phyloP scores from a whole-genome alignment of 2,888 invertebrate genomes.

The Trichopria drosophilae region DNA sequence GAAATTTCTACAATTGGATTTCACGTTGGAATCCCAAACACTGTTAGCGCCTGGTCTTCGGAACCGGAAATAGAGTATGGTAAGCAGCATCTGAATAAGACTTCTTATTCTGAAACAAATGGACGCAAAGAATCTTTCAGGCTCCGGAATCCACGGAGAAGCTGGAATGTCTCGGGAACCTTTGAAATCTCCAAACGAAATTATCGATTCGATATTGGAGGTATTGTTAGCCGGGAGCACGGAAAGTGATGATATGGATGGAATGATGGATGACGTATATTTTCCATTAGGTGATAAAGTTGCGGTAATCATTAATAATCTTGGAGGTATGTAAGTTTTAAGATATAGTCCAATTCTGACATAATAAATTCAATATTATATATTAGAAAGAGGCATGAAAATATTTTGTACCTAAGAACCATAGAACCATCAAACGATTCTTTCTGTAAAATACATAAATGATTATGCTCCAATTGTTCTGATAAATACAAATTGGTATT shows the following conservation, averaged over 20 bases:
- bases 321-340: constrained; percentile 65
- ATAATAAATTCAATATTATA: too few relatives aligned
- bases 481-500: too few relatives aligned
- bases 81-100: too few relatives aligned
- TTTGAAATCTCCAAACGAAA: constrained; percentile 51
- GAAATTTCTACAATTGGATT: constrained; percentile 34
- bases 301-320: constrained; percentile 73
- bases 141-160: constrained; percentile 65
- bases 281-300: constrained; percentile 53
- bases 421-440: too few relatives aligned
- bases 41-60: constrained; percentile 1
- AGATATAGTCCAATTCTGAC: too few relatives aligned
- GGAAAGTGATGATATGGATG: constrained; percentile 3
- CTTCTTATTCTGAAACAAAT: background rate
- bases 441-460: too few relatives aligned
- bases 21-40: constrained; percentile 25
- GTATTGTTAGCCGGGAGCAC: constrained; percentile 13
- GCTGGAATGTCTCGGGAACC: constrained; percentile 61
- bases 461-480: too few relatives aligned
- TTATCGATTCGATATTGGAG: constrained; percentile 21
- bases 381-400: too few relatives aligned
- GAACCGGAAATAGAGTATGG: constrained; percentile 32
- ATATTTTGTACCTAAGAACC: too few relatives aligned
- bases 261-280: constrained; percentile 11
- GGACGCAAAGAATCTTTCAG: too few relatives aligned